phyloP scores from a whole-genome alignment of 2,888 invertebrate species.

The Eupithecia insigniata region DNA sequence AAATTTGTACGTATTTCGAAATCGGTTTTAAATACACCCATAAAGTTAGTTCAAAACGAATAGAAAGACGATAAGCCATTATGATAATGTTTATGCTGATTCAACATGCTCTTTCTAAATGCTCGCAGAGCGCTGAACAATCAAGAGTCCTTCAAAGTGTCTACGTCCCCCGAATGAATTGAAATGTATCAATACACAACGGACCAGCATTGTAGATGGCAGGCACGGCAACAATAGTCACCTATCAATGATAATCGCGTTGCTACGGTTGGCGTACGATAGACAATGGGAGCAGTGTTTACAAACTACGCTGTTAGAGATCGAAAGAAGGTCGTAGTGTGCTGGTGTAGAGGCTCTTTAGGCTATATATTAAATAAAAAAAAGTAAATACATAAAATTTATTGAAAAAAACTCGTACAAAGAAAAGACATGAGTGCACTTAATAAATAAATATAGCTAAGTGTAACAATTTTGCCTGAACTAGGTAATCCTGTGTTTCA shows the following conservation, averaged over 20 bases:
- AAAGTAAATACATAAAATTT: too few species aligned
- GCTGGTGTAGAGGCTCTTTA: neutral
- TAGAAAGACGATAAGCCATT: neutral
- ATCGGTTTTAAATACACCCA: neutral
- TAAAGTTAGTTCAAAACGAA: neutral
- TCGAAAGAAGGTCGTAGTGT: neutral
- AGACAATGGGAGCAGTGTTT: constrained; percentile 31
- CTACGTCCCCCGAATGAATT: constrained; percentile 11
- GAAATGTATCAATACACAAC: constrained; percentile 26
- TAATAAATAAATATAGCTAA: too few species aligned
- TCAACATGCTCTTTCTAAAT: neutral
- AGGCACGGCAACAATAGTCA: constrained; percentile 25
- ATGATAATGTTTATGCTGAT: neutral
- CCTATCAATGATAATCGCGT: constrained; percentile 36
- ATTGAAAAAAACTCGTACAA: too few species aligned
- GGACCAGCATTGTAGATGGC: constrained; percentile 11
- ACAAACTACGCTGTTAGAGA: neutral
- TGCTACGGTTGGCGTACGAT: constrained; percentile 33
- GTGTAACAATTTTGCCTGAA: too few species aligned
- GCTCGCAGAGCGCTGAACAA: neutral
- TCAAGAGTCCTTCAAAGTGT: neutral
- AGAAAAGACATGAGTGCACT: too few species aligned
- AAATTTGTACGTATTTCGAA: neutral
- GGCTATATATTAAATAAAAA: neutral
- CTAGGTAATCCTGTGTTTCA: too few species aligned